Base-by-base conservation (phyloP, 1,140 invertebrate species). In the Atopsyche davidsoni region DNA sequence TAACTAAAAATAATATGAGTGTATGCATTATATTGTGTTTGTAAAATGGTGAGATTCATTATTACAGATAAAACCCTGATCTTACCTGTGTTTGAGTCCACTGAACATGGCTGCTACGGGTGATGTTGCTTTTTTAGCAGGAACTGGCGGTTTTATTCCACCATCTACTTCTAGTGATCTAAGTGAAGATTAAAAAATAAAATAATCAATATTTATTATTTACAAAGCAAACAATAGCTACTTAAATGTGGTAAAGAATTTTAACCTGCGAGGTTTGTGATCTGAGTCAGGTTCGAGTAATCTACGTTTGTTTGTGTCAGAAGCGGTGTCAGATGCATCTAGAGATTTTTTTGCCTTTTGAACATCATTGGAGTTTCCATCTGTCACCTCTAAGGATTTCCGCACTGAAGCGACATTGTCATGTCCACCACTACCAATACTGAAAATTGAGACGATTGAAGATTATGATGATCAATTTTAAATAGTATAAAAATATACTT, bases 41-140 rank as follows among this genome's bases (percentile, higher is more conserved):
- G 25, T n/a, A 28, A 28, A 28, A 28, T 28, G 6, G n/a, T 28
- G 7, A 7, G n/a, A 28, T 28, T 7, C 25, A 7, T 28, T 28
- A 7, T 28, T 28, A 7, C n/a, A 7, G 25, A 28, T n/a, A 7
- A 28, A 28, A n/a, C 25, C n/a, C n/a, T n/a, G 24, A 28, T 28
- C 14, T 25, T 42, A 56, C 54, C 66, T 66, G 13, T 62, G 62
- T 11, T 69, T 80, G 2, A 80, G 59, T 6, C 77, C 77, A 16
- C 75, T 74, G 46, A 82, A 69, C 22, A 81, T 60, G 10, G 55
- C 51, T 6, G 75, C 66, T 17, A 73, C 70, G 9, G 67, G 66
- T 0, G 72, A 66, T 11, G 74, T 71, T 2, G 79, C 78, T 55
- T 82, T 82, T 63, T 81, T 82, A 31, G 76, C 61, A 31, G 79